A percentile compares a stretch with the other conserved stretches of the same genome.
Conservation (phyloP, 2,888 invertebrate species). For the Polymixis flavicincta region DNA sequence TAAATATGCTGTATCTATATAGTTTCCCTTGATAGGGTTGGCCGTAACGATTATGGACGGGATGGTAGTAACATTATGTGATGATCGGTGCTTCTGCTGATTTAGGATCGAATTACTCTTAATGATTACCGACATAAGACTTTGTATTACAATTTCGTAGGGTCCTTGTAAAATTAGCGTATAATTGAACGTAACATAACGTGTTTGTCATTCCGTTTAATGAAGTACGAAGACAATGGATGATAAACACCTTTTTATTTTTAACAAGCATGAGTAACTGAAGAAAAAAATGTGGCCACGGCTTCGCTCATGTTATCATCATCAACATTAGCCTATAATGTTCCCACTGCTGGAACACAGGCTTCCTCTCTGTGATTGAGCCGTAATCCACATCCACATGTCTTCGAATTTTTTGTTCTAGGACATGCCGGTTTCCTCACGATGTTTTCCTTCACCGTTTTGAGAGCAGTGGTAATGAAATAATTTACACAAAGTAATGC, state of each 20-base stretch:
- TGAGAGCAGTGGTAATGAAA: no score
- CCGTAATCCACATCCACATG: no score
- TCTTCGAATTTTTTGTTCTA: no score
- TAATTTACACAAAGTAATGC: no score
- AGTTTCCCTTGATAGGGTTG: slow-evolving; percentile 17
- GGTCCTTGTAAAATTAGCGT: slow-evolving; percentile 1
- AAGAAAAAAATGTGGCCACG: no score
- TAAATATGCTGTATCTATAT: slow-evolving; percentile 32
- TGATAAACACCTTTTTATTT: background rate
- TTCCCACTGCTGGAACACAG: no score
- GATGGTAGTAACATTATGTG: slow-evolving; percentile 19
- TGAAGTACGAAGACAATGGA: background rate
- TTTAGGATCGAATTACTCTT: slow-evolving; percentile 20
- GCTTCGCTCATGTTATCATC: no score
- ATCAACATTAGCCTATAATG: no score
- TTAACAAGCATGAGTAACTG: no score
- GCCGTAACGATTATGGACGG: slow-evolving; percentile 30
- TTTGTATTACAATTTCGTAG: background rate
- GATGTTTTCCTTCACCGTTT: no score
- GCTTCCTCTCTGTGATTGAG: no score
- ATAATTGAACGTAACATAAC: background rate
- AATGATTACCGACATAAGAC: background rate
- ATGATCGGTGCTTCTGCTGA: slow-evolving; percentile 23
- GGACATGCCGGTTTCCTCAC: no score
- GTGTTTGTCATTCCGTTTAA: background rate